Evolutionary conservation across 2,888 invertebrate genomes (phyloP), one percentile per base, ranked within the genome.

Genomic region (Tortricodes alternella): DNA sequence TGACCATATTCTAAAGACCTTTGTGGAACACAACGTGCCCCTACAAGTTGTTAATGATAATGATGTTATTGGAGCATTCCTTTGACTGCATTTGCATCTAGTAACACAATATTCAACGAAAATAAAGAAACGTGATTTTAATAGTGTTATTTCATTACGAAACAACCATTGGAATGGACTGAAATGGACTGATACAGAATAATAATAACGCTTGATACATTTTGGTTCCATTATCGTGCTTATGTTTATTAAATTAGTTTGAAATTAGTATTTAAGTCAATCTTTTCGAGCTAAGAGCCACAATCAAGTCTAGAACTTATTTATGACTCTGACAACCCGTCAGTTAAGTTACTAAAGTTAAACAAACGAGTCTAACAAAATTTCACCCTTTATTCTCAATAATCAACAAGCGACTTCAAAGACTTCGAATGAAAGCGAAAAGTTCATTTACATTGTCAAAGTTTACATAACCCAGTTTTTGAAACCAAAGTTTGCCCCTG

Each of bases 401-500:
- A 35, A 16, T 7, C 3, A 34, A 13, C 41, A 32, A 24, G 24
- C 16, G 34, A 34, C 24, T 51, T 19, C 34, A 43, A 24, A 32
- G 21, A 37, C 27, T 38, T 11, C 3, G 1, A n/a, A 44, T 43
- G 21, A 23, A 27, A 37, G 37, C 15, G 2, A n/a, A 24, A 52
- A 48, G 19, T 39, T 46, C 8, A 39, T 21, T 23, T 32, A 32
- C 23, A 34, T 46, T 24, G 16, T 46, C 3, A 39, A 38, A 46
- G 46, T 46, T 53, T 21, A 39, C 21, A 27, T 41, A 55, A 48
- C 39, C 53, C 53, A 55, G 41, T 48, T 46, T 41, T 34, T 8
- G 24, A 35, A 29, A 18, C 18, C n/a, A 8, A 41, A 41, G 41
- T 46, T 53, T 19, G 0, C 23, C 13, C 8, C 34, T 11, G 11